Evolutionary conservation across 2,888 invertebrate genomes (phyloP).

Genomic region (Scaptodrosophila latifasciaeformis): DNA sequence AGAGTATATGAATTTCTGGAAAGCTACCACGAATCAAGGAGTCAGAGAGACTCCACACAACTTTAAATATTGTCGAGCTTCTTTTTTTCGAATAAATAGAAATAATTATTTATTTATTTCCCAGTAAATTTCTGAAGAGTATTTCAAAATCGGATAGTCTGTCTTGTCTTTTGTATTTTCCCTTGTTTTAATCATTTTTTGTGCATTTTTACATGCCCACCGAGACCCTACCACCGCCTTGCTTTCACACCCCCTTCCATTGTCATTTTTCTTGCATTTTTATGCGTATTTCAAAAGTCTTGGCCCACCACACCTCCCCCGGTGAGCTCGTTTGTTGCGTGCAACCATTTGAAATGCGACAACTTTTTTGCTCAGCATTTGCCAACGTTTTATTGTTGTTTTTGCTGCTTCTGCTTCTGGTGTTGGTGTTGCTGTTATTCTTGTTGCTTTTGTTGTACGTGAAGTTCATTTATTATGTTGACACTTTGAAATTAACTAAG

Average conservation of each 20-base stretch:
- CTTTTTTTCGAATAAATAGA: no score
- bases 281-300: conserved; percentile 67
- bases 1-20: no score
- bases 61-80: conserved; percentile 52
- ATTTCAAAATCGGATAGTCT: no score
- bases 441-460: conserved; percentile 46
- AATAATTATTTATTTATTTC: conserved; percentile 15
- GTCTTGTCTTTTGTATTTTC: not conserved
- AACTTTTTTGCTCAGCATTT: conserved; percentile 40
- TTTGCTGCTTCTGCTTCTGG: conserved; percentile 9
- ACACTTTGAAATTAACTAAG: conserved; percentile 70
- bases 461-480: conserved; percentile 70
- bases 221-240: conserved; percentile 11
- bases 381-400: conserved; percentile 1
- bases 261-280: conserved; percentile 67
- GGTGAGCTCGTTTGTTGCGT: conserved; percentile 66
- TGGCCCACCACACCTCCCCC: conserved; percentile 47
- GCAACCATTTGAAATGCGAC: conserved; percentile 70
- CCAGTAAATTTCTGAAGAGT: not conserved
- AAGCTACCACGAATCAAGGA: no score
- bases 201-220: conserved; percentile 62
- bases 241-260: not conserved
- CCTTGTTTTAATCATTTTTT: conserved; percentile 50
- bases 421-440: conserved; percentile 14
- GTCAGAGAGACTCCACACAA: no score